These are phyloP conservation scores for Pocillopora grandis DNA, from an alignment of 92 coral and sea anemone species.

Conservation along the genomic window DNA sequence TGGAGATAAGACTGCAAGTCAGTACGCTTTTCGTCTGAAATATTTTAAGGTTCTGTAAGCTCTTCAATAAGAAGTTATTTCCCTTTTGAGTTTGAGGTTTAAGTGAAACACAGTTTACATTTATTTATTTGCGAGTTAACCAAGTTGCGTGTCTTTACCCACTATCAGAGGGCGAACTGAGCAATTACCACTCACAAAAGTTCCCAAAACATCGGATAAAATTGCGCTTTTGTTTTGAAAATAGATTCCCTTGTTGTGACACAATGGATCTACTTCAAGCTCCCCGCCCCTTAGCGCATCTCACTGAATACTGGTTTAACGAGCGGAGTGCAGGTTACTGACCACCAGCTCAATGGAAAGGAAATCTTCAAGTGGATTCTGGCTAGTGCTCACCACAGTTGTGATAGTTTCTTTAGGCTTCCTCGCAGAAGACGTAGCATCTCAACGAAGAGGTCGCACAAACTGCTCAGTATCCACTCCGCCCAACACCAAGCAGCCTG, in stretches of 20 bases:
- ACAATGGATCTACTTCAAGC: neutral
- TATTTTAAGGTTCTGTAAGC: neutral
- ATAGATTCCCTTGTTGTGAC: constrained; percentile 16
- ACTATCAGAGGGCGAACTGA: neutral
- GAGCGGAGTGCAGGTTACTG: neutral
- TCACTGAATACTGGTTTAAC: neutral
- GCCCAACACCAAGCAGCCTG: neutral
- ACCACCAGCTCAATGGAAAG: constrained; percentile 1
- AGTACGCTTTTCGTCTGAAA: neutral
- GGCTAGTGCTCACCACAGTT: neutral
- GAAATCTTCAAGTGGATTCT: neutral
- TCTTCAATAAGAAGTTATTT: neutral
- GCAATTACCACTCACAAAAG: neutral
- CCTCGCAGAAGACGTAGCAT: neutral
- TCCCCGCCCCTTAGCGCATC: neutral
- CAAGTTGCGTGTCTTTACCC: neutral
- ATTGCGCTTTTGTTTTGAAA: constrained; percentile 25
- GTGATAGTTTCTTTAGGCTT: neutral
- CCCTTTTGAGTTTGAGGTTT: neutral
- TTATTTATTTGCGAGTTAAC: neutral
- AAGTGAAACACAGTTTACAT: neutral
- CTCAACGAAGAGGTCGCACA: neutral
- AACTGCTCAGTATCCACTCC: neutral
- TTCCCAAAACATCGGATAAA: constrained; percentile 1
- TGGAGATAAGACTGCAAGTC: neutral